Evolutionary conservation across 2,113 vertebrate genomes (phyloP).

Genomic region (Sula dactylatra): DNA sequence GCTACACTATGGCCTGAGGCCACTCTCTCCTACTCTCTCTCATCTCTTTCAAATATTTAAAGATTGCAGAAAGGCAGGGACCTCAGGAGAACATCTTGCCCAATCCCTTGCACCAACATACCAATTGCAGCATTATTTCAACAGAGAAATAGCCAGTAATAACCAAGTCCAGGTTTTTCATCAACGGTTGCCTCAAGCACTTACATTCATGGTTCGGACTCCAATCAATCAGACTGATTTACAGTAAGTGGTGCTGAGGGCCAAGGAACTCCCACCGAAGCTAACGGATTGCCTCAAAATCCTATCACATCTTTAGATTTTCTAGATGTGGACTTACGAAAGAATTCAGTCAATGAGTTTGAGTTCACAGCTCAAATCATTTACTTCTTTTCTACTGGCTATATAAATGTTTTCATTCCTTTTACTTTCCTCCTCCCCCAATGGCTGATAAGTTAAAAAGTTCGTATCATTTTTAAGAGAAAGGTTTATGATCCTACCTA

Average conservation of each 20-base stretch:
- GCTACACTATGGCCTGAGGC: not conserved
- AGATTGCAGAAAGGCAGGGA: not conserved
- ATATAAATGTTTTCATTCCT: not conserved
- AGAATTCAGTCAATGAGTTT: not conserved
- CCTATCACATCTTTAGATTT: not conserved
- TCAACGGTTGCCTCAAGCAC: not conserved
- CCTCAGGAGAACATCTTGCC: not conserved
- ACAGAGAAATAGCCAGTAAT: not conserved
- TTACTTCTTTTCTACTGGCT: not conserved
- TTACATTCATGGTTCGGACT: not conserved
- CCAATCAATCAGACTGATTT: not conserved
- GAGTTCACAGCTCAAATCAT: not conserved
- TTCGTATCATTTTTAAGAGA: not conserved
- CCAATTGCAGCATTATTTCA: not conserved
- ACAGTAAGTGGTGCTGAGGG: not conserved
- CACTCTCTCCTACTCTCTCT: not conserved
- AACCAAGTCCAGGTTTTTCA: not conserved
- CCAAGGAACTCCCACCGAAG: not conserved
- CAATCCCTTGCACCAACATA: not conserved
- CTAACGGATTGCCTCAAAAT: not conserved
- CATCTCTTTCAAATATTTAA: slow-evolving; percentile 34
- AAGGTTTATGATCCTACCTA: not conserved
- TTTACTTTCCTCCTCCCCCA: not conserved
- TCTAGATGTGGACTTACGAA: not conserved
- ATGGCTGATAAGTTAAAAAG: not conserved